These are phyloP conservation scores for Syngnathus rostellatus DNA, from an alignment of 2,797 vertebrate genomes.

Conservation along the genomic window DNA sequence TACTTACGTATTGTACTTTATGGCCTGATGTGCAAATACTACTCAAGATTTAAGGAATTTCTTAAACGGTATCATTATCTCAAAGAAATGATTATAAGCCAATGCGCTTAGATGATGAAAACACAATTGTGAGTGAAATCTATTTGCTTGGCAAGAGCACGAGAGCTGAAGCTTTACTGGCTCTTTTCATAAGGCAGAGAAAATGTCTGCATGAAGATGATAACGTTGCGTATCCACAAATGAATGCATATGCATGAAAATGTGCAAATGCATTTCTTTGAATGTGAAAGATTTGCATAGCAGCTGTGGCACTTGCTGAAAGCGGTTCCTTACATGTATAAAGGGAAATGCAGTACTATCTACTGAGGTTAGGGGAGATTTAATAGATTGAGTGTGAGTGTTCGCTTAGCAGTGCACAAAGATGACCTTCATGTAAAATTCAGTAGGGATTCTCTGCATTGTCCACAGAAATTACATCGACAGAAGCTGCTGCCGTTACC, in stretches of 20 bases:
- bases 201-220: slow-evolving; percentile 35
- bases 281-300: slow-evolving; percentile 27
- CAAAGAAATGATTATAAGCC: not conserved
- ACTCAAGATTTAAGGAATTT: not conserved
- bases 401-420: not conserved
- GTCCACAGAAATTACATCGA: not conserved
- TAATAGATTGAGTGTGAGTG: not conserved
- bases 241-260: slow-evolving; percentile 23
- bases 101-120: not conserved
- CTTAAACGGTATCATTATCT: not conserved
- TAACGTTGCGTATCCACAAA: slow-evolving; percentile 34
- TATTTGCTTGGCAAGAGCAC: slow-evolving; percentile 33
- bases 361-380: not conserved
- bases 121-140: not conserved
- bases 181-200: slow-evolving; percentile 12
- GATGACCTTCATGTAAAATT: slow-evolving; percentile 4
- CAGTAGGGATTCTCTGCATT: not conserved
- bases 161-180: slow-evolving; percentile 13
- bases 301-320: slow-evolving; percentile 19
- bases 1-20: not conserved
- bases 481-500: not conserved
- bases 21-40: not conserved
- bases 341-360: not conserved
- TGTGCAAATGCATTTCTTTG: not conserved
- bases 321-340: slow-evolving; percentile 8